phyloP scores from a whole-genome alignment of 2,113 vertebrate genomes.

The Entelurus aequoreus region DNA sequence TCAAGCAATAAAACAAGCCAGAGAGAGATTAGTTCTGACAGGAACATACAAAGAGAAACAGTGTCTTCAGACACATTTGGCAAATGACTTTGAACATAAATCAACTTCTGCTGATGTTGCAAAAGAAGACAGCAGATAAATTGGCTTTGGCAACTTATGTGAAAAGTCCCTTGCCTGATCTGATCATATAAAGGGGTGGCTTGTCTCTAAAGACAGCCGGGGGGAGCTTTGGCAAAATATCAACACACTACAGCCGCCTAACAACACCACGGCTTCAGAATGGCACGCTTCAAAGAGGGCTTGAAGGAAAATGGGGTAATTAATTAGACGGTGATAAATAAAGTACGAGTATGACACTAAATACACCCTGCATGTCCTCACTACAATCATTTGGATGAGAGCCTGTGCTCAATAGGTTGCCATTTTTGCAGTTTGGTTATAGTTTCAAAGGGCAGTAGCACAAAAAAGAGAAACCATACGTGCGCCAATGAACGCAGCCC shows the following conservation, averaged over 20 bases:
- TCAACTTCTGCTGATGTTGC: slow-evolving; percentile 8
- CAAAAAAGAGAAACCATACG: no score
- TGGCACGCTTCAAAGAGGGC: slow-evolving; percentile 10
- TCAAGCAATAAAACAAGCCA: background rate
- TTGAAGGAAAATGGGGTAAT: background rate
- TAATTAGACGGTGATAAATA: background rate
- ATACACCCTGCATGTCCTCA: background rate
- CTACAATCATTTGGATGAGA: no score
- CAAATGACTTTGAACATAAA: slow-evolving; percentile 17
- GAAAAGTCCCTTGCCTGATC: background rate
- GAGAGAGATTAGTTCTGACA: background rate
- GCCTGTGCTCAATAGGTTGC: no score
- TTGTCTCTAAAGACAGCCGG: background rate
- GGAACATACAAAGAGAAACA: background rate
- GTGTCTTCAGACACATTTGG: slow-evolving; percentile 7
- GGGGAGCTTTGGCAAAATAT: slow-evolving; percentile 6
- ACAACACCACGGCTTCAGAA: background rate
- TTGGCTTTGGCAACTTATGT: slow-evolving; percentile 14
- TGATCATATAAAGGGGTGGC: no score
- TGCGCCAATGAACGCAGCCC: no score
- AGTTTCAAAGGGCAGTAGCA: no score
- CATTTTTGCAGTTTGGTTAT: no score
- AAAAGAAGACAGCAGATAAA: slow-evolving; percentile 6
- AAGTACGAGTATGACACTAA: background rate
- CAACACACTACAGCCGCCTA: background rate